These are phyloP conservation scores for Cetonia aurata DNA, from an alignment of 2,888 invertebrate species.

Conservation along the genomic window DNA sequence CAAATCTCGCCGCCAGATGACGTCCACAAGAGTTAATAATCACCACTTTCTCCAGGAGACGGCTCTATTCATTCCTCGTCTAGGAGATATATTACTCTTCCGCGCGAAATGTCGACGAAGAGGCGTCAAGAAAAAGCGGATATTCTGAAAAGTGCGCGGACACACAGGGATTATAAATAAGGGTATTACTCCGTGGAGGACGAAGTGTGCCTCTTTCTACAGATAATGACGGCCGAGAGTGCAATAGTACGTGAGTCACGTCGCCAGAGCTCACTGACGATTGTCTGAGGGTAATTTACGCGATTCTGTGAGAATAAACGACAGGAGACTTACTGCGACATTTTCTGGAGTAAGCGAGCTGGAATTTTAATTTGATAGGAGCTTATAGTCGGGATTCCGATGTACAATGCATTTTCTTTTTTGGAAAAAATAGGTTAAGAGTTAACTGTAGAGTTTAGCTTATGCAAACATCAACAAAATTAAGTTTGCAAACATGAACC, in stretches of 20 bases:
- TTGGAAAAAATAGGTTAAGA: too few species aligned
- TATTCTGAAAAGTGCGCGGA: background rate
- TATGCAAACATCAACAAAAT: too few species aligned
- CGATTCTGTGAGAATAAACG: background rate
- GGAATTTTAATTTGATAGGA: too few species aligned
- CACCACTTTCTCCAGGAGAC: slow-evolving; percentile 16
- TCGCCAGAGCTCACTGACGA: slow-evolving; percentile 16
- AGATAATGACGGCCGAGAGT: slow-evolving; percentile 34
- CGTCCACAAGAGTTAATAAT: slow-evolving; percentile 31
- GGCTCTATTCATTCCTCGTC: slow-evolving; percentile 23
- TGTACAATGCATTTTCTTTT: too few species aligned
- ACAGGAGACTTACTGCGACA: too few species aligned
- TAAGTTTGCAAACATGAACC: too few species aligned
- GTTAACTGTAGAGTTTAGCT: too few species aligned
- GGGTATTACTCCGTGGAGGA: slow-evolving; percentile 29
- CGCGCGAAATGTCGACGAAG: background rate
- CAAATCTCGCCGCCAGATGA: slow-evolving; percentile 2
- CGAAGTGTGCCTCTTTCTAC: slow-evolving; percentile 7
- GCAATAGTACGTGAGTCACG: slow-evolving; percentile 12
- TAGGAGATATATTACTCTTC: slow-evolving; percentile 13
- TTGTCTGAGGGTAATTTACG: slow-evolving; percentile 12
- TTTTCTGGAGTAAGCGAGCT: too few species aligned
- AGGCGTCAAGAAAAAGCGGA: background rate
- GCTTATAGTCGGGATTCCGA: too few species aligned
- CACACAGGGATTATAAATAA: slow-evolving; percentile 35